A percentile compares a stretch with the other conserved stretches of the same genome.
These are phyloP conservation scores for Pelecanoides urinatrix DNA, from an alignment of 2,113 vertebrate genomes.

Conservation along the genomic window DNA sequence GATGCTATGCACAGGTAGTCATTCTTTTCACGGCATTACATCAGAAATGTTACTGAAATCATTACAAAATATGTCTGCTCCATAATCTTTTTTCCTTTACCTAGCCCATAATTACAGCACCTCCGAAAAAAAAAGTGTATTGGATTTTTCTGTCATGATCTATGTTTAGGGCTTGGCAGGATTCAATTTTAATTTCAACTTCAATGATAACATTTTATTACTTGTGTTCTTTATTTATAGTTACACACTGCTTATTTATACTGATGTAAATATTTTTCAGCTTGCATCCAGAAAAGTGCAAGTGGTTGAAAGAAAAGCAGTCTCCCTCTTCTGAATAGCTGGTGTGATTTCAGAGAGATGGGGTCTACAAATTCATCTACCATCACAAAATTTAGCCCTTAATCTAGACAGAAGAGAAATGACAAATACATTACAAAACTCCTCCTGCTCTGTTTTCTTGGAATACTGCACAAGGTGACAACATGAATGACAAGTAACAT, in stretches of 20 bases:
- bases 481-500: not conserved
- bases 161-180: conserved; percentile 23
- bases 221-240: conserved; percentile 42
- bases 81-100: conserved; percentile 10
- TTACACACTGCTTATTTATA: conserved; percentile 12
- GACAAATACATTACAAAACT: not conserved
- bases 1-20: not conserved
- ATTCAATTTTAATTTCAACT: conserved; percentile 65
- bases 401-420: conserved; percentile 11
- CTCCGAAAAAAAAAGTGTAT: not conserved
- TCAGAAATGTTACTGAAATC: conserved; percentile 1
- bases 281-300: not conserved
- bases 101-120: conserved; percentile 28
- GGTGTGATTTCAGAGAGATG: not conserved
- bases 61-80: not conserved
- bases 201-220: conserved; percentile 51
- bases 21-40: not conserved
- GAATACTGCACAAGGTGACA: not conserved
- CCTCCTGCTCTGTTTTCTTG: not conserved
- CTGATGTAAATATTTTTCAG: not conserved
- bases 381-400: not conserved
- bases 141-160: conserved; percentile 36
- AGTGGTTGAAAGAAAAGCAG: not conserved
- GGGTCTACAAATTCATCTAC: not conserved
- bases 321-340: not conserved